phyloP scores from a whole-genome alignment of 2,797 vertebrate species.

The Carcharodon carcharias region DNA sequence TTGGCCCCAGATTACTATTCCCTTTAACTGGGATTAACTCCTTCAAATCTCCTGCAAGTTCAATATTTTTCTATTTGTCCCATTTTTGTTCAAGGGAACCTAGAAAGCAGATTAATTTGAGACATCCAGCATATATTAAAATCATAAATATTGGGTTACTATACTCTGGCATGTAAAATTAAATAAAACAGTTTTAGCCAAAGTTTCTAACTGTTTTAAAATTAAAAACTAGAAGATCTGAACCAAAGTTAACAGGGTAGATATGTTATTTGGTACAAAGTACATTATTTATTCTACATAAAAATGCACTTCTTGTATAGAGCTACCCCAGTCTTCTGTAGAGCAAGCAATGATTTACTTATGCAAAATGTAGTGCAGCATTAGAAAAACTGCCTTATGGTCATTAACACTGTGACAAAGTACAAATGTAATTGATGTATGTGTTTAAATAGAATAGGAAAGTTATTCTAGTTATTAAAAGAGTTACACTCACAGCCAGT shows the following conservation, averaged over 20 bases:
- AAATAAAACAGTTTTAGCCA: not conserved
- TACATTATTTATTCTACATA: not conserved
- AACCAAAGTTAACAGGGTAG: not conserved
- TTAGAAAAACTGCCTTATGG: conserved; percentile 11
- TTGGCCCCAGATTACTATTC: conserved; percentile 15
- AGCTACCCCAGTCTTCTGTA: not conserved
- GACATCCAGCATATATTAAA: not conserved
- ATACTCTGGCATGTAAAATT: not conserved
- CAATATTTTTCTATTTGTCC: not conserved
- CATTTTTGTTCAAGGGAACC: not conserved
- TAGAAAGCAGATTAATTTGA: not conserved
- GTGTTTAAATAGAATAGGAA: not conserved
- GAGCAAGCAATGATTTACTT: not conserved
- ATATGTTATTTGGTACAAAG: not conserved
- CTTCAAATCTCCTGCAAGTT: not conserved
- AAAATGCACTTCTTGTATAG: not conserved
- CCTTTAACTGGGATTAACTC: conserved; percentile 11
- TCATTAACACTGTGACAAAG: conserved; percentile 19
- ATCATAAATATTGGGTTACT: not conserved
- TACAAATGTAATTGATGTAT: not conserved
- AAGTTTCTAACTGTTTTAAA: not conserved
- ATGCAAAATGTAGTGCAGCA: conserved; percentile 18
- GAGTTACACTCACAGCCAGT: conserved; percentile 10
- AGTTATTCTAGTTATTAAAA: conserved; percentile 33
- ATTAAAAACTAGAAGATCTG: not conserved